Evolutionary conservation across 2,797 vertebrate genomes (phyloP).

Genomic region (Tapera naevia): DNA sequence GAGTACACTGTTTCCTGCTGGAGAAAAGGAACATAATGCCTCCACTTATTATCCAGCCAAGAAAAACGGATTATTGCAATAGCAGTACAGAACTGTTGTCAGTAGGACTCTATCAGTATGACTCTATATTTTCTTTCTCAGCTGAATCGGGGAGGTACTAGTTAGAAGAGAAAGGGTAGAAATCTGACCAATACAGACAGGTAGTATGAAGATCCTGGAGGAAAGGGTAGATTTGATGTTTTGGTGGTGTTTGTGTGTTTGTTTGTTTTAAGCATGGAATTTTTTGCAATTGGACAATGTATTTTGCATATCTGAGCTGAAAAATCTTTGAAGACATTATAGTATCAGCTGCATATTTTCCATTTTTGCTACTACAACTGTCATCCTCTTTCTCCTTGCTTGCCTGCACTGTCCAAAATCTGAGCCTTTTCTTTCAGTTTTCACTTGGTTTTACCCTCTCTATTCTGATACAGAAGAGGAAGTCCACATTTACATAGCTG

Average conservation of each 20-base stretch:
- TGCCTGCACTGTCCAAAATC: not conserved
- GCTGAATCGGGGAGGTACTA: not conserved
- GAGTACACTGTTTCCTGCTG: not conserved
- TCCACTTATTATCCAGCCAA: not conserved
- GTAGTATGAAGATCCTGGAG: not conserved
- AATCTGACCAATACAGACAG: not conserved
- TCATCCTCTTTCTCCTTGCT: not conserved
- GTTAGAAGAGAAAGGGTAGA: not conserved
- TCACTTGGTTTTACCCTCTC: not conserved
- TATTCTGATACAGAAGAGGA: not conserved
- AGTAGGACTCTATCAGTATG: not conserved
- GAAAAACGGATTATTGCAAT: not conserved
- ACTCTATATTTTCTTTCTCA: not conserved
- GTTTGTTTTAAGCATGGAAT: not conserved
- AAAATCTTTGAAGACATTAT: not conserved
- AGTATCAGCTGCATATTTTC: not conserved
- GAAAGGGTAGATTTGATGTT: not conserved
- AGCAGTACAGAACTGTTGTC: not conserved
- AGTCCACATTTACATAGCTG: not conserved
- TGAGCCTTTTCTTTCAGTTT: not conserved
- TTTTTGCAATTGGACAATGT: not conserved
- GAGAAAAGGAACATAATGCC: not conserved
- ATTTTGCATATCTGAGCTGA: not conserved
- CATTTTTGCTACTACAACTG: not conserved
- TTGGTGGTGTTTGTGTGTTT: not conserved